Base-by-base conservation (phyloP, 2,113 vertebrate species). In the Haemorhous mexicanus region DNA sequence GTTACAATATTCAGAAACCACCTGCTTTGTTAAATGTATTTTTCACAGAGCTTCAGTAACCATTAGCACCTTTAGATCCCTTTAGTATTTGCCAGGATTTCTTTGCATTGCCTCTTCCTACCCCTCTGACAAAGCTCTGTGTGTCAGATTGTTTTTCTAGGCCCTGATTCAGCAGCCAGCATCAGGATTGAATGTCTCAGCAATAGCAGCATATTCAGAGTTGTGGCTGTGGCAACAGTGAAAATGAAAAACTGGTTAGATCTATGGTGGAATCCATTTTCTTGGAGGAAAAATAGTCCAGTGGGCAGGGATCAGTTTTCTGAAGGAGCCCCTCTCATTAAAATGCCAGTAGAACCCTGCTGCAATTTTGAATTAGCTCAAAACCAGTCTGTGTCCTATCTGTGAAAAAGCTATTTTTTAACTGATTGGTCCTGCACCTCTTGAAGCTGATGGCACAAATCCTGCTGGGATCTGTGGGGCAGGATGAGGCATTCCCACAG, bases 361-460 rank as follows among this genome's bases (percentile, higher is more conserved):
- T 64, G 27, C 32, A n/a, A 2, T 79, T 67, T 50, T 49, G 23
- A 50, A 90, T 76, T 33, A 4, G 35, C 58, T 33, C 9, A 10
- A 46, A 44, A 17, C 37, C 30, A 18, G 9, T 32, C 61, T 61
- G 13, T 59, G 22, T 37, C 27, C 19, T 30, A 5, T 52, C 20
- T 46, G 28, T 89, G 62, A 32, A 39, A 85, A 90, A 49, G 22
- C 46, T 41, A 0, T 10, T 24, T 10, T 37, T 46, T 14, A 28
- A 7, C 15, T n/a, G 64, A 8, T 53, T 0, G 1, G 4, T 50
- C 13, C 44, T 46, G n/a, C 12, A 37, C 11, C 13, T 58, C 3
- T 11, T 53, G 46, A 67, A 46, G 59, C 3, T 74, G 55, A 35
- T 61, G 43, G 55, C 56, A 70, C 28, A 66, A 55, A 19, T 43